phyloP scores from a whole-genome alignment of 2,888 invertebrate genomes.

The Cabera pusaria region DNA sequence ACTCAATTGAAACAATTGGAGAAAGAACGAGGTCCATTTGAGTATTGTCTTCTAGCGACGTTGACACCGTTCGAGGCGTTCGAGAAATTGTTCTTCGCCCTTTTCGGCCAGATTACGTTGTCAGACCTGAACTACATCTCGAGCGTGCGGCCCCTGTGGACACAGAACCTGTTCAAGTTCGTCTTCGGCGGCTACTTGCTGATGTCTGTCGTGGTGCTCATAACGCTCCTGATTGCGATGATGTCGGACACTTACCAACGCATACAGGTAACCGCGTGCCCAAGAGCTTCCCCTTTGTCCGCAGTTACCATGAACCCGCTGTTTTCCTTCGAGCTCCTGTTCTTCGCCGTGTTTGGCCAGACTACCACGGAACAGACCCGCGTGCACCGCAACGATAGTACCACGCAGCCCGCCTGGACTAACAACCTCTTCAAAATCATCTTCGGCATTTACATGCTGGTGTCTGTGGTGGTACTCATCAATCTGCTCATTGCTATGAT shows the following conservation, averaged over 20 bases:
- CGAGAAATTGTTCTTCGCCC: slow-evolving; percentile 98
- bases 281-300: slow-evolving; percentile 78
- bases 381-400: slow-evolving; percentile 85
- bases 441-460: slow-evolving; percentile 98
- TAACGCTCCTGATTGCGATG: slow-evolving; percentile 99
- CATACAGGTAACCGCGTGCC: slow-evolving; percentile 93
- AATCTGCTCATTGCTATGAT: slow-evolving; percentile 99
- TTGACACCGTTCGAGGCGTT: slow-evolving; percentile 96
- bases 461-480: slow-evolving; percentile 99
- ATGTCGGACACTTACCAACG: slow-evolving; percentile 99
- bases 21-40: slow-evolving; percentile 68
- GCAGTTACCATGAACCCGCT: slow-evolving; percentile 96
- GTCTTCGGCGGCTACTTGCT: slow-evolving; percentile 99
- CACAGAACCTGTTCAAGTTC: slow-evolving; percentile 93
- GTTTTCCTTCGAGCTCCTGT: slow-evolving; percentile 97
- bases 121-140: slow-evolving; percentile 91
- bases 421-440: slow-evolving; percentile 93
- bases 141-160: slow-evolving; percentile 89
- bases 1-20: slow-evolving; percentile 8
- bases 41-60: slow-evolving; percentile 86
- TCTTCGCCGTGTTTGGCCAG: slow-evolving; percentile 99
- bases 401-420: slow-evolving; percentile 91
- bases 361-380: slow-evolving; percentile 90
- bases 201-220: slow-evolving; percentile 98
- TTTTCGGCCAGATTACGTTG: slow-evolving; percentile 96